Conservation (phyloP, 2,888 invertebrate genomes). For the Hydropsyche betteni region DNA sequence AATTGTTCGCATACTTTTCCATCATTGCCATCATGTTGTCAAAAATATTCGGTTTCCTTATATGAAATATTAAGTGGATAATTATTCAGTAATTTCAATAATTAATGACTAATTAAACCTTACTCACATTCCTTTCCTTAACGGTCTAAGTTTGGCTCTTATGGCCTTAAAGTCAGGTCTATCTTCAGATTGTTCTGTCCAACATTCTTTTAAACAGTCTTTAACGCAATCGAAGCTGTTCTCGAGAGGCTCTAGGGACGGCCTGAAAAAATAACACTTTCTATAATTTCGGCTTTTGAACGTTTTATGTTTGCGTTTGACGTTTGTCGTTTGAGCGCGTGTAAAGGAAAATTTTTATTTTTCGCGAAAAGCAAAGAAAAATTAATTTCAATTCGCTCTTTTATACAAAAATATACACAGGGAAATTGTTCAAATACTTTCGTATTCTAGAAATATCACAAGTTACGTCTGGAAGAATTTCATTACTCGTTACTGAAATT, state of each 20-base stretch:
- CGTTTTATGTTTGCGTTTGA: no score
- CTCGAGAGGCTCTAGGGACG: slow-evolving; percentile 80
- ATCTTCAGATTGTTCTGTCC: slow-evolving; percentile 81
- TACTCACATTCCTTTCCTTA: slow-evolving; percentile 89
- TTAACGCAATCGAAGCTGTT: slow-evolving; percentile 87
- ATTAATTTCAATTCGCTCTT: background rate
- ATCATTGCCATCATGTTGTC: slow-evolving; percentile 99
- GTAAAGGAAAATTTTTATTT: no score
- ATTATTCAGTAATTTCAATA: background rate
- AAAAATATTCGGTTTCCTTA: slow-evolving; percentile 92
- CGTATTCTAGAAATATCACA: no score
- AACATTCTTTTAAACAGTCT: slow-evolving; percentile 87
- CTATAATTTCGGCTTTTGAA: background rate
- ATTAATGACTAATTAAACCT: background rate
- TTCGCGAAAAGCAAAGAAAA: background rate
- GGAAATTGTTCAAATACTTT: no score
- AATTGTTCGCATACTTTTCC: slow-evolving; percentile 96
- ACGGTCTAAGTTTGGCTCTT: slow-evolving; percentile 78
- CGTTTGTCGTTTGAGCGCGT: no score
- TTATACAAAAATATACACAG: background rate
- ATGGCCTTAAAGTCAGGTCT: slow-evolving; percentile 88
- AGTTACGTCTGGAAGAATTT: no score
- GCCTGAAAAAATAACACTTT: slow-evolving; percentile 63
- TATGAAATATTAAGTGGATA: slow-evolving; percentile 15
- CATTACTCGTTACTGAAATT: no score